phyloP scores from a whole-genome alignment of 1,140 invertebrate genomes.

The Zelostemma sp. region DNA sequence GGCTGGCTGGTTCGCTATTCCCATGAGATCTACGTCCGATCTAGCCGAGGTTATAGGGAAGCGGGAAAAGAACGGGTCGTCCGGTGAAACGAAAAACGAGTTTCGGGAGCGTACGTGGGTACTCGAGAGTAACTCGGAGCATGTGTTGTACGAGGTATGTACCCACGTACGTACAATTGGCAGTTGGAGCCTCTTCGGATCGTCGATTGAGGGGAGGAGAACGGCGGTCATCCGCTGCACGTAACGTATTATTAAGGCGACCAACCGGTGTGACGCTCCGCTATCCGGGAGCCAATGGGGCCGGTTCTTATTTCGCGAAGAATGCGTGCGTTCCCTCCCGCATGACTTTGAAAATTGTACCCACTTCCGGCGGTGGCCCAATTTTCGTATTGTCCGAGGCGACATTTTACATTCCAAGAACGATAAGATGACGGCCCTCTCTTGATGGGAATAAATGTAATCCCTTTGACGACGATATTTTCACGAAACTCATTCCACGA shows the following conservation, averaged over 20 bases:
- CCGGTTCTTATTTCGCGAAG: conserved; percentile 56
- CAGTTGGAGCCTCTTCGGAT: conserved; percentile 6
- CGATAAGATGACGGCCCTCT: too few species aligned
- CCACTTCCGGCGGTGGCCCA: conserved; percentile 56
- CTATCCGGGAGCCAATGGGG: conserved; percentile 60
- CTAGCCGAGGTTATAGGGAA: conserved; percentile 13
- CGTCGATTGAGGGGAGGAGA: conserved; percentile 27
- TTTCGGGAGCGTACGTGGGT: conserved; percentile 12
- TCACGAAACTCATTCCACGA: too few species aligned
- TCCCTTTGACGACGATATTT: too few species aligned
- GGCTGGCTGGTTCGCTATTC: conserved; percentile 1
- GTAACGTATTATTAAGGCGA: conserved; percentile 66
- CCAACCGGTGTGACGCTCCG: conserved; percentile 66
- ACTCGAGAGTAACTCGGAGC: conserved; percentile 1
- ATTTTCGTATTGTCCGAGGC: too few species aligned
- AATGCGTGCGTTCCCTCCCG: conserved; percentile 56
- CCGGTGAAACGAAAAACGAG: conserved; percentile 13
- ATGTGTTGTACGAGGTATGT: conserved; percentile 12
- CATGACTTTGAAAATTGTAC: conserved; percentile 46
- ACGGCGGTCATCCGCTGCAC: conserved; percentile 47
- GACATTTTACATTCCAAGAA: too few species aligned
- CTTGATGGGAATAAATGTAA: too few species aligned
- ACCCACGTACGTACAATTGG: conserved; percentile 23
- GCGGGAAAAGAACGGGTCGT: conserved; percentile 7
- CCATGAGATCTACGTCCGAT: conserved; percentile 3